Conservation (phyloP, 2,113 vertebrate species). For the Capricornis sumatraensis region DNA sequence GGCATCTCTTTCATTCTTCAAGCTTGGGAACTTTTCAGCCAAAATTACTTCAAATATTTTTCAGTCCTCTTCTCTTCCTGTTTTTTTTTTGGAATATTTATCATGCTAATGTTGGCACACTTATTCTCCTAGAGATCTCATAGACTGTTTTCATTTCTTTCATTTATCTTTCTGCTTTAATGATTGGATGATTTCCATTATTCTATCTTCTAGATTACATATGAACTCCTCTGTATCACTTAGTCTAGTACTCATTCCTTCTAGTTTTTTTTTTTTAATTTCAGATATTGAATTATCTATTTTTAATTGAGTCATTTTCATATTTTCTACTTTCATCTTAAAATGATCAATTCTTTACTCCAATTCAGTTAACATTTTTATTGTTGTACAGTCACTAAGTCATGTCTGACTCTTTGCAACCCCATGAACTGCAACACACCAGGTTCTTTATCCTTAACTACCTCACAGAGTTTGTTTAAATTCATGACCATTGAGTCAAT, state of each 20-base stretch:
- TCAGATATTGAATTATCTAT: background rate
- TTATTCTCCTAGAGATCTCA: background rate
- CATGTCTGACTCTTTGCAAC: background rate
- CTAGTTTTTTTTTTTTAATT: background rate
- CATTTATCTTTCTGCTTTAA: background rate
- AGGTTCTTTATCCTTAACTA: background rate
- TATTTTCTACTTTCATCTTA: background rate
- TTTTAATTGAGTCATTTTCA: background rate
- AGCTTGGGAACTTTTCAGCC: background rate
- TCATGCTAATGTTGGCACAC: background rate
- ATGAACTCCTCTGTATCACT: background rate
- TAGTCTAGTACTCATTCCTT: background rate
- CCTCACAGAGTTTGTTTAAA: background rate
- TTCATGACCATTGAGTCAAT: background rate
- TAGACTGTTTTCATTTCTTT: background rate
- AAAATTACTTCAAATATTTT: background rate
- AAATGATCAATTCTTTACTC: background rate
- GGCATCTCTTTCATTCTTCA: background rate
- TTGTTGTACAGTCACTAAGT: background rate
- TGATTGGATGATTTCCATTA: background rate
- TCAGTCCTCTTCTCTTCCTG: background rate
- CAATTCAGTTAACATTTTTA: background rate
- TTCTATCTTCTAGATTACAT: background rate
- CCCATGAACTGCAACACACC: background rate
- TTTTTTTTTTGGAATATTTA: background rate